Conservation (phyloP, 2,888 invertebrate species). For the Cylloceria caligata region DNA sequence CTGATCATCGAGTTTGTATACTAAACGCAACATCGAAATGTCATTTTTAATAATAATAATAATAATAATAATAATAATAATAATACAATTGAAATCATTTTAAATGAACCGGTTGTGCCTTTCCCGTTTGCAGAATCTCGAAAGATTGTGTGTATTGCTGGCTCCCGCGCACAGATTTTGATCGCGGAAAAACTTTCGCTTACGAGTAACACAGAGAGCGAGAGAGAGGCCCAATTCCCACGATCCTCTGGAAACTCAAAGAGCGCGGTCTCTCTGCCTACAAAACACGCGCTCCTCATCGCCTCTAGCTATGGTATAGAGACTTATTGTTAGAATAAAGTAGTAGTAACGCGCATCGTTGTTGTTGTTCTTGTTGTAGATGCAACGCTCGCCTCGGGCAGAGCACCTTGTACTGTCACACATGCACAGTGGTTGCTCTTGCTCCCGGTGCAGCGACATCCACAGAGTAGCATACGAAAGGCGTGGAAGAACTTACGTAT, state of each 20-base stretch:
- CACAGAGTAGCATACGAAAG: neutral
- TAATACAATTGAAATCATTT: neutral
- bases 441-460: neutral
- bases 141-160: neutral
- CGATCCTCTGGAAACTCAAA: slow-evolving; percentile 62
- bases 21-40: too few relatives aligned
- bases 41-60: too few relatives aligned
- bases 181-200: slow-evolving; percentile 74
- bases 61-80: too few relatives aligned
- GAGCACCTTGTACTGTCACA: slow-evolving; percentile 6
- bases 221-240: slow-evolving; percentile 73
- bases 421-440: slow-evolving; percentile 16
- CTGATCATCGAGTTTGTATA: too few relatives aligned
- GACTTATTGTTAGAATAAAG: neutral
- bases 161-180: slow-evolving; percentile 34
- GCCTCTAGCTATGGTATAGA: neutral
- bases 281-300: slow-evolving; percentile 9
- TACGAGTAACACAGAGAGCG: slow-evolving; percentile 19
- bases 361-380: slow-evolving; percentile 6
- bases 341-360: neutral
- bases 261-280: slow-evolving; percentile 2
- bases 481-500: neutral
- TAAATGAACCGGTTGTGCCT: neutral
- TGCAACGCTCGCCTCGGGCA: slow-evolving; percentile 8
- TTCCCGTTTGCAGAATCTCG: slow-evolving; percentile 2